phyloP scores from a whole-genome alignment of 2,888 invertebrate genomes.

The Phanerotoma sp. region DNA sequence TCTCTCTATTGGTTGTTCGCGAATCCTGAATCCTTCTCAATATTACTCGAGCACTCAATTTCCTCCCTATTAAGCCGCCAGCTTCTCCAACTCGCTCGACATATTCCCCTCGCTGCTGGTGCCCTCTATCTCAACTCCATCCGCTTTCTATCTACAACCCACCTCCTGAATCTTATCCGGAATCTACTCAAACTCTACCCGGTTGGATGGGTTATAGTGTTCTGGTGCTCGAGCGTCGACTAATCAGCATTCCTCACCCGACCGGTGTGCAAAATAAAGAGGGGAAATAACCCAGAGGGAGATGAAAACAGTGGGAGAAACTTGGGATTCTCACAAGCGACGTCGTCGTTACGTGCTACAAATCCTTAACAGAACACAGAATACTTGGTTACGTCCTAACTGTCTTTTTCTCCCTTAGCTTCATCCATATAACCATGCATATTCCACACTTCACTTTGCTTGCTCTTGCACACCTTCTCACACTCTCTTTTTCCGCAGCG shows the following conservation, averaged over 20 bases:
- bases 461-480: no score
- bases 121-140: conserved; percentile 16
- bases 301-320: conserved; percentile 31
- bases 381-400: conserved; percentile 40
- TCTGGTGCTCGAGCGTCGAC: conserved; percentile 55
- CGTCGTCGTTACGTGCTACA: conserved; percentile 55
- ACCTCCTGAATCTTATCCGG: conserved; percentile 33
- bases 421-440: not conserved
- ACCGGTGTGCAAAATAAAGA: conserved; percentile 25
- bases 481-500: no score
- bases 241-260: conserved; percentile 55
- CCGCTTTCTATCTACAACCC: conserved; percentile 28
- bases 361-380: conserved; percentile 53
- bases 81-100: conserved; percentile 45
- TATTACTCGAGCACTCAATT: conserved; percentile 58
- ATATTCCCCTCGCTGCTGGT: conserved; percentile 28
- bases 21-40: conserved; percentile 57
- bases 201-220: conserved; percentile 53
- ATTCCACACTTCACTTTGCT: no score
- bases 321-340: conserved; percentile 37
- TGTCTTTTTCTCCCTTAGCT: conserved; percentile 3
- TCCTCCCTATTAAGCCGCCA: conserved; percentile 58
- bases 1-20: conserved; percentile 38
- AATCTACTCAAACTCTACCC: conserved; percentile 47
- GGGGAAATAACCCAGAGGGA: conserved; percentile 18